These are phyloP conservation scores for Andrena marginata DNA, from an alignment of 2,888 invertebrate genomes.

Conservation along the genomic window DNA sequence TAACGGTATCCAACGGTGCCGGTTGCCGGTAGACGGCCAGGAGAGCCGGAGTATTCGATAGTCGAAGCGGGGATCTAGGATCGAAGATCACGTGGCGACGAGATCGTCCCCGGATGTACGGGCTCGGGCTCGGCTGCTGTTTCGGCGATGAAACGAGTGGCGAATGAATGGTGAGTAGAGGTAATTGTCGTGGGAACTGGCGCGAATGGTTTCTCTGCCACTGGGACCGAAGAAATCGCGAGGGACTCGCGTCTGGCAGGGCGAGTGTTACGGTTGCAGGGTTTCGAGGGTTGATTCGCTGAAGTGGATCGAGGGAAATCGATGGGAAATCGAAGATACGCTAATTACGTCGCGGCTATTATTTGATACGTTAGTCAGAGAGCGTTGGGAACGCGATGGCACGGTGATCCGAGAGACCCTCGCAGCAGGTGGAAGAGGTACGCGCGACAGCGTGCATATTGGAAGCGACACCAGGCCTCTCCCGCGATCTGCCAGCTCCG, in stretches of 20 bases:
- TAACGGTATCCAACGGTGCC: conserved; percentile 22
- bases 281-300: background rate
- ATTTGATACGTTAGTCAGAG: background rate
- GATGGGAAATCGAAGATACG: background rate
- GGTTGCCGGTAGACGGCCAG: background rate
- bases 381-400: conserved; percentile 1
- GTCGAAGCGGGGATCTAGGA: background rate
- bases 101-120: conserved; percentile 8
- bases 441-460: conserved; percentile 10
- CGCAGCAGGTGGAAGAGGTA: conserved; percentile 9
- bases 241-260: background rate
- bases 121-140: background rate
- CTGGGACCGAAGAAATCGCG: background rate
- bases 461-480: conserved; percentile 15
- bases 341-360: background rate
- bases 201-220: background rate
- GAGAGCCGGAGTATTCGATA: background rate
- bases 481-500: background rate
- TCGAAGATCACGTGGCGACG: conserved; percentile 27
- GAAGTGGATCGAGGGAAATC: background rate
- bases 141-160: conserved; percentile 31
- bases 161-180: conserved; percentile 67
- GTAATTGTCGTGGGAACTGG: conserved; percentile 49
- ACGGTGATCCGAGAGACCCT: background rate
- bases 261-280: background rate